Evolutionary conservation across 2,888 invertebrate genomes (phyloP), one percentile per base, ranked within the genome.

Genomic region (Cheilosia grossa): DNA sequence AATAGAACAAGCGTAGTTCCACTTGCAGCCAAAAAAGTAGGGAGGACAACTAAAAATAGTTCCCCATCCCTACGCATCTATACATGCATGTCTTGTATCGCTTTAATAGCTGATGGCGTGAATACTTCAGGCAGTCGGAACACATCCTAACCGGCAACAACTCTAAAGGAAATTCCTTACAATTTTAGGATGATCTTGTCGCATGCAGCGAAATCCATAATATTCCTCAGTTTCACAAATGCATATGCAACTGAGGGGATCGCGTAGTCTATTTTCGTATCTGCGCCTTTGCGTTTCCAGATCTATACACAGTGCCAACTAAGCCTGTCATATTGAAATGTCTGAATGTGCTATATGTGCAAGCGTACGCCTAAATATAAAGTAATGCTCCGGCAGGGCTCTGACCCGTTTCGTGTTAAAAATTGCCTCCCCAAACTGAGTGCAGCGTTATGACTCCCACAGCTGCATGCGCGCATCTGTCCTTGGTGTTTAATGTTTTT

Each of bases 181-280:
- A 80, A 80, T 83, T 83, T 83, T 80, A 69, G 69, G 69, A 83
- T 83, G 44, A 83, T 74, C 80, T 64, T 83, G 83, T 83, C 80
- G 80, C 83, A 83, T 83, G 83, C 83, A 79, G 73, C 69, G 80
- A 80, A 70, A 80, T 83, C 51, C 69, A 69, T 74, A 74, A 56
- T 58, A 21, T 80, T 73, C 61, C 63, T 78, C 47, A 40, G 33
- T 61, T 56, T 56, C 21, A 49, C 21, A 47, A 67, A 67, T 42
- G 58, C n/a, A n/a, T 67, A 49, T 59, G 37, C 59, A 51, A 64
- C 44, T 59, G 66, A 83, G 83, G 83, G 83, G 74, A 83, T 74
- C 74, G 56, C 59, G 47, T 80, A 40, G 17, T 83, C 80, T 83
- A 83, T 83, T 83, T 83, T 80, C 17, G 64, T 80, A 69, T 49